Base-by-base conservation (phyloP, 2,888 invertebrate genomes). In the Hyles lineata region DNA sequence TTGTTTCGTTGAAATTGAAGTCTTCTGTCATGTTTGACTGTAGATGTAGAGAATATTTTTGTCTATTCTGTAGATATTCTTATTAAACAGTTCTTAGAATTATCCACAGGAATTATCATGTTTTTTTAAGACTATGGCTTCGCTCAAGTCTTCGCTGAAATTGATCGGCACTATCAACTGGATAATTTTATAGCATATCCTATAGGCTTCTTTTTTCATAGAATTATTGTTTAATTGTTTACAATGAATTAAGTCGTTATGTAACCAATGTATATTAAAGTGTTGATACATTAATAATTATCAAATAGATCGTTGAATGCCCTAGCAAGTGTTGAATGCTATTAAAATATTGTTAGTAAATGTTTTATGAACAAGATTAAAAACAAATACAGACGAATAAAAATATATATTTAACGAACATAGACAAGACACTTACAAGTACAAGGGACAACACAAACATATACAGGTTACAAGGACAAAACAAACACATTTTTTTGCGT, bases 351-450 rank as follows among this genome's bases (percentile, higher is more conserved):
- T 29, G 29, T 29, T 29, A 29, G 0, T 29, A 29, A 29, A 43
- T 25, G n/a, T n/a, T 8, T 23, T 23, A 50, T 43, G 0, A 32
- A 19, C 2, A 9, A 0, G 15, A 43, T 6, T 9, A 17, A 69
- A 52, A 70, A 50, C 50, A 25, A n/a, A 70, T 4, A 2, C 0
- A 29, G 52, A 29, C 23, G 4, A 32, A 29, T 21, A 15, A 58
- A n/a, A 58, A 11, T 58, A 21, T n/a, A 55, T 55, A 2, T 59
- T 58, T 70, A 21, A 21, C 5, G 11, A 55, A 9, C 21, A 35
- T 52, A 59, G 43, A 50, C 25, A 63, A n/a, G 58, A 58, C 21
- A 59, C 58, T 70, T 70, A 55, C 11, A 58, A 70, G 9, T 67
- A 67, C 63, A 63, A 63, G 15, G 15, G 43, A 55, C 55, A 32